Evolutionary conservation across 2,888 invertebrate genomes (phyloP).

Genomic region (Toxonevra muliebris): DNA sequence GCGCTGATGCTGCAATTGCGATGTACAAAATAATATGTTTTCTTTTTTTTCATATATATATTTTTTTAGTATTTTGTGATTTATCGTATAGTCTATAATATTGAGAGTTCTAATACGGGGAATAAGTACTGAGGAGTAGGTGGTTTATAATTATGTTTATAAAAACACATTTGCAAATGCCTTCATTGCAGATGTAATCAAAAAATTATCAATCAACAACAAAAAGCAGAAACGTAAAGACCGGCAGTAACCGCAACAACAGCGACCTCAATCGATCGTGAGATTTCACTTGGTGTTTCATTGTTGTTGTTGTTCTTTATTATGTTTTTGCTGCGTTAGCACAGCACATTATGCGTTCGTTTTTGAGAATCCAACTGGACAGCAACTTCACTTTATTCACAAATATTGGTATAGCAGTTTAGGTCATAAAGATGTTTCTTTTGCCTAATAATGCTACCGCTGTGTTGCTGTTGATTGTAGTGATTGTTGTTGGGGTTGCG

Average conservation of each 20-base stretch:
- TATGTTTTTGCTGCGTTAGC: background rate
- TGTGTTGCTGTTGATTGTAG: background rate
- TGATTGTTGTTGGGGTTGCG: conserved; percentile 17
- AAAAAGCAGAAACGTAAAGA: background rate
- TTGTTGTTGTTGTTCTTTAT: background rate
- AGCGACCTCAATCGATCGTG: conserved; percentile 28
- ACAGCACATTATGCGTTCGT: background rate
- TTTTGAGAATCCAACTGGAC: background rate
- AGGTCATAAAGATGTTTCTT: conserved; percentile 9
- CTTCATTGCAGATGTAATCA: background rate
- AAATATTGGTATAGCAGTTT: background rate
- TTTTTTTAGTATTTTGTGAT: too few species aligned
- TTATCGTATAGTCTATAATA: too few species aligned
- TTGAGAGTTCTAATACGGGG: too few species aligned
- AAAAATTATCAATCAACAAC: background rate
- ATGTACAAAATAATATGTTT: too few species aligned
- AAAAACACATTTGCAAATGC: background rate
- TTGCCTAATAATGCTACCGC: background rate
- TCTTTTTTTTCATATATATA: too few species aligned
- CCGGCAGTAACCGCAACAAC: background rate
- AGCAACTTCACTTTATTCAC: background rate
- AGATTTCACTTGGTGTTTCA: conserved; percentile 22
- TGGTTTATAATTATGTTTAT: too few species aligned
- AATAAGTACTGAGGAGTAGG: too few species aligned
- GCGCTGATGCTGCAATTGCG: background rate